phyloP scores from a whole-genome alignment of 2,888 invertebrate species.

The Hofmannophila pseudospretella region DNA sequence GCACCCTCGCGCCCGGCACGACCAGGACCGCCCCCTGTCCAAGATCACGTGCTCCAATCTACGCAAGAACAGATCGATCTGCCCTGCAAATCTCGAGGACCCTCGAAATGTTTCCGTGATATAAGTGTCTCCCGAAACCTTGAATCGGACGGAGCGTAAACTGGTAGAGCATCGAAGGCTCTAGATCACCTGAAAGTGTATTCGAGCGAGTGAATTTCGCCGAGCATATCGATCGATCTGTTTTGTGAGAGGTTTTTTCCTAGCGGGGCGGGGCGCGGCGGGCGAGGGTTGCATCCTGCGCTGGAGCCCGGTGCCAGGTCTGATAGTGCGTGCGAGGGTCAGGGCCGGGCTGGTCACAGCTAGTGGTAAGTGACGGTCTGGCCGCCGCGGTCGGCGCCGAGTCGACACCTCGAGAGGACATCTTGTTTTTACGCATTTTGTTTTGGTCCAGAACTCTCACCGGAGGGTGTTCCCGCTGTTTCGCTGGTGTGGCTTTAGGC shows the following conservation, averaged over 20 bases:
- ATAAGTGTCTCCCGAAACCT: background rate
- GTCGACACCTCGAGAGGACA: conserved; percentile 28
- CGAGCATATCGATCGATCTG: conserved; percentile 66
- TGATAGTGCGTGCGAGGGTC: background rate
- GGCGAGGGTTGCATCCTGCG: conserved; percentile 25
- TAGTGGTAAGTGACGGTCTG: conserved; percentile 1
- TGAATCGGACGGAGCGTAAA: too few species aligned
- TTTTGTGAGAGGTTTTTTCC: conserved; percentile 63
- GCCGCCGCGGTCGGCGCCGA: background rate
- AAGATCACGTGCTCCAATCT: background rate
- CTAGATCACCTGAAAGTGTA: conserved; percentile 33
- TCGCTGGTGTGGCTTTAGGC: too few species aligned
- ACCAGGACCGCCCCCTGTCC: conserved; percentile 28
- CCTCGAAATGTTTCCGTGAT: background rate
- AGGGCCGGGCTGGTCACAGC: background rate
- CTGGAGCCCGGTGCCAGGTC: background rate
- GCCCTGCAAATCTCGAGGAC: background rate
- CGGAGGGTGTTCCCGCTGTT: too few species aligned
- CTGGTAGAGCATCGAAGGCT: conserved; percentile 11
- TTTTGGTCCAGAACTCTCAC: conserved; percentile 25
- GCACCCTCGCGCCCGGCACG: conserved; percentile 55
- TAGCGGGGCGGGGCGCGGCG: conserved; percentile 42
- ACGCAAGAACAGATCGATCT: background rate
- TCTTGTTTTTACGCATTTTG: conserved; percentile 45
- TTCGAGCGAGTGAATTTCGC: conserved; percentile 40